A percentile compares a stretch with the other conserved stretches of the same genome.
These are phyloP conservation scores for Varroa destructor DNA, from an alignment of 1,140 invertebrate genomes.

Conservation along the genomic window DNA sequence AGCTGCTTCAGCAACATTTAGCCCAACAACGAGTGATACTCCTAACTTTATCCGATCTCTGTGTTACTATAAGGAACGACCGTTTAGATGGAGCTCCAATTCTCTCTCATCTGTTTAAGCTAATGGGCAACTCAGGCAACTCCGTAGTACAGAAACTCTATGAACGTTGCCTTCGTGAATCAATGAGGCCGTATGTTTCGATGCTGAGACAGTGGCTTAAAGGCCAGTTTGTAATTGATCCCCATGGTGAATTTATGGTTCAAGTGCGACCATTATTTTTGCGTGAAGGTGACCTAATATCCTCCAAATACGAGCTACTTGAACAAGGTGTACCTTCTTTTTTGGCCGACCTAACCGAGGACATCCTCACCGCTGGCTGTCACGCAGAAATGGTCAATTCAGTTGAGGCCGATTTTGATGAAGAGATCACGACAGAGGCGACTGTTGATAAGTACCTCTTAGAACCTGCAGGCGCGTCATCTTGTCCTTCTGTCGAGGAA, in stretches of 20 bases:
- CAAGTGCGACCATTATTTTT: not conserved
- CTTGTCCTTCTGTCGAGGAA: constrained; percentile 1
- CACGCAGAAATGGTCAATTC: constrained; percentile 12
- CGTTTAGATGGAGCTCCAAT: constrained; percentile 7
- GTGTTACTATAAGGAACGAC: not conserved
- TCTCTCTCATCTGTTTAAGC: not conserved
- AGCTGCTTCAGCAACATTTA: constrained; percentile 13
- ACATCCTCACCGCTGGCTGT: constrained; percentile 4
- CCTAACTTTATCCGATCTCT: constrained; percentile 1
- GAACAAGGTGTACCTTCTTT: not conserved
- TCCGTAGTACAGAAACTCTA: not conserved
- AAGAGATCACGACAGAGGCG: not conserved
- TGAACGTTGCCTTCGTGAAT: constrained; percentile 11
- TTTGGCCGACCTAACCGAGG: not conserved
- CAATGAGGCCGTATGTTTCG: not conserved
- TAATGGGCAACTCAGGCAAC: constrained; percentile 11
- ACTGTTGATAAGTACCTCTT: not conserved
- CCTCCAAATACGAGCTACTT: constrained; percentile 12
- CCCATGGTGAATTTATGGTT: constrained; percentile 4
- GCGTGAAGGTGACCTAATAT: not conserved
- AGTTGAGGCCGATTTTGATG: constrained; percentile 3
- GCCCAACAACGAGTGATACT: constrained; percentile 19
- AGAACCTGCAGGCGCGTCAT: not conserved
- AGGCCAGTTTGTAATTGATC: constrained; percentile 11
- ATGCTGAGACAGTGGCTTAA: constrained; percentile 23